Evolutionary conservation across 2,797 vertebrate species (phyloP).

Genomic region (Poecilia gillii): DNA sequence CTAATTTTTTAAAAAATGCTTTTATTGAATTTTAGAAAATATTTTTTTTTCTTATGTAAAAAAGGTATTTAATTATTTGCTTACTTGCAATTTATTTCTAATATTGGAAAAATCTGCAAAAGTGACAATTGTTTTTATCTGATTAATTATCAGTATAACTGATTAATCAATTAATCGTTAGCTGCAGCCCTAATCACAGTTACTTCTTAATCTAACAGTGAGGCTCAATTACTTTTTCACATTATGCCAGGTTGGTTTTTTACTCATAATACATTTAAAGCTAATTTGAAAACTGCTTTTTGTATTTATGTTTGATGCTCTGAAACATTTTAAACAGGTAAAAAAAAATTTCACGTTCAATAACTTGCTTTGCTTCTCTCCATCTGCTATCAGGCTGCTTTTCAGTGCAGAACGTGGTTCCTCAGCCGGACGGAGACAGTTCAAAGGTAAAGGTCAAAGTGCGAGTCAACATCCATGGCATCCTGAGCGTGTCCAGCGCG

Average conservation of each 20-base stretch:
- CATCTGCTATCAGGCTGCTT: conserved; percentile 83
- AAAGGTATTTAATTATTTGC: no score
- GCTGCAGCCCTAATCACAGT: background rate
- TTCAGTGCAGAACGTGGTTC: conserved; percentile 89
- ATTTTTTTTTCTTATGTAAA: no score
- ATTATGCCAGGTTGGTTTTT: background rate
- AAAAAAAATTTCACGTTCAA: background rate
- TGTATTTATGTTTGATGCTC: background rate
- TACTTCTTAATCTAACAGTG: background rate
- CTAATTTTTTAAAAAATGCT: no score
- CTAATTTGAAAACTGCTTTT: background rate
- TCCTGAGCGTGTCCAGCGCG: conserved; percentile 92
- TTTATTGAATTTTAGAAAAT: no score
- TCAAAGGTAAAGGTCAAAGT: conserved; percentile 97
- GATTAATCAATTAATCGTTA: background rate
- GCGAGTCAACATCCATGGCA: conserved; percentile 91
- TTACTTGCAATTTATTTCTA: no score
- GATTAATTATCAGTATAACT: background rate
- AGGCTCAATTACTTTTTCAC: background rate
- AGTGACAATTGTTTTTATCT: background rate
- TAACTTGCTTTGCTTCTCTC: conserved; percentile 3
- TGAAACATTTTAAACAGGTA: background rate
- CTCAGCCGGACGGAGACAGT: conserved; percentile 91
- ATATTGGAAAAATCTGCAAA: background rate
- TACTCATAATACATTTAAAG: background rate